Evolutionary conservation across 2,113 vertebrate genomes (phyloP), one percentile per base, ranked within the genome.

Genomic region (Polypterus senegalus): DNA sequence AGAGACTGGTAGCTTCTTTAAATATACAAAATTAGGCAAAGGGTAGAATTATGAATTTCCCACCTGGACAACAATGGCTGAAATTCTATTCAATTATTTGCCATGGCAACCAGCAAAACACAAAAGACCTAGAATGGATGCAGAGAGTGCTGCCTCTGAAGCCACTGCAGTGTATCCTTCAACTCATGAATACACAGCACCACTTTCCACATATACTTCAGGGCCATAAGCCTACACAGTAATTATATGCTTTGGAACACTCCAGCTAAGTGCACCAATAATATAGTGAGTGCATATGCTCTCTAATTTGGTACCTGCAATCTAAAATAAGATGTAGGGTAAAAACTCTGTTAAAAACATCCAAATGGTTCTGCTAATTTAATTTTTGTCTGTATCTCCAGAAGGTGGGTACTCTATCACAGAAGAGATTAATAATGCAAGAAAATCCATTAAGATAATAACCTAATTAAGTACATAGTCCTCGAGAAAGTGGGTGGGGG

Each of bases 41-140:
- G 82, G 83, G 76, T 80, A 79, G 80, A 88, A 87, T 88, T 89
- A 88, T 85, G 82, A 89, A 91, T 90, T 90, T 90, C 88, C 86
- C 86, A 88, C 84, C 90, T 89, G 86, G 87, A 86, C 86, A 87
- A 92, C 90, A 90, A 89, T 90, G 88, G 87, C 82, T 87, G 88
- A 90, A 90, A 93, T 91, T 91, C 86, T 89, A 90, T 91, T 91
- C 89, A 92, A 91, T 93, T 91, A 92, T 89, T 92, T 92, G 77
- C 88, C 89, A 92, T 92, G 89, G 88, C 87, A 92, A 93, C 91
- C 73, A 87, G 81, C 82, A 82, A 85, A 89, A 90, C 87, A 92
- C 89, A 92, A 92, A 91, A 87, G 89, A 85, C 77, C 75, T 83
- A 73, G 83, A 82, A 92, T 86, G 80, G 88, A 86, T 84, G 86